Conservation (phyloP, 2,797 vertebrate genomes). For the Gephyroberyx darwinii region DNA sequence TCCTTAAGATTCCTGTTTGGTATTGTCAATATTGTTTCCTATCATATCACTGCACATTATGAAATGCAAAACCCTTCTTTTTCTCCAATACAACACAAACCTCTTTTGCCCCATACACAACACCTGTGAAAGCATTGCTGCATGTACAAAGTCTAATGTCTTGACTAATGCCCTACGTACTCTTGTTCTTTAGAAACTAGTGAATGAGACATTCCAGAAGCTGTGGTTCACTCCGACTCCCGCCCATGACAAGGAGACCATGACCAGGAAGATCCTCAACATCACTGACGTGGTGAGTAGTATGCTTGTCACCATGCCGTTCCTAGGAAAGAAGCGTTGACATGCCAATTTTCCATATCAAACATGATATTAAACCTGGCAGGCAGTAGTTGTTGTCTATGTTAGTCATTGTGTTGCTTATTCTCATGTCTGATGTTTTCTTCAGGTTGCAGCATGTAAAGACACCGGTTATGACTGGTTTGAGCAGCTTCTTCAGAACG, state of each 20-base stretch:
- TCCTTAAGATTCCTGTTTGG: not conserved
- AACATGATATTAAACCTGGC: not conserved
- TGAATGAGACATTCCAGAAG: slow-evolving; percentile 99
- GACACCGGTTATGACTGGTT: slow-evolving; percentile 99
- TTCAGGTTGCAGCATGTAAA: slow-evolving; percentile 93
- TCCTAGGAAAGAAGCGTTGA: too few species aligned
- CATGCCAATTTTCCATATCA: not conserved
- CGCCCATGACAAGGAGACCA: slow-evolving; percentile 93
- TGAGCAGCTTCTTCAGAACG: slow-evolving; percentile 97
- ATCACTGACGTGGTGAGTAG: slow-evolving; percentile 94
- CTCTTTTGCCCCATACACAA: too few species aligned
- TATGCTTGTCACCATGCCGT: not conserved
- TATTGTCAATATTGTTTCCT: not conserved
- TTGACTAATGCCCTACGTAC: not conserved
- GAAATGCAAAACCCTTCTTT: not conserved
- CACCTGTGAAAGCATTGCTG: too few species aligned
- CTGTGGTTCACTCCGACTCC: slow-evolving; percentile 98
- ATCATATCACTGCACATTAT: not conserved
- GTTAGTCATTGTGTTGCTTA: not conserved
- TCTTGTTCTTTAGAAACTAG: slow-evolving; percentile 88
- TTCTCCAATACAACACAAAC: not conserved
- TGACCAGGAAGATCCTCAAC: slow-evolving; percentile 98
- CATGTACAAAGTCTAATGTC: not conserved
- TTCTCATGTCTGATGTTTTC: slow-evolving; percentile 23
- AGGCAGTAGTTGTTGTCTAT: not conserved